Percentiles rank a stretch among this genome's conserved stretches.
Conservation (phyloP, 2,888 invertebrate species). For the Drosophila neonasuta region DNA sequence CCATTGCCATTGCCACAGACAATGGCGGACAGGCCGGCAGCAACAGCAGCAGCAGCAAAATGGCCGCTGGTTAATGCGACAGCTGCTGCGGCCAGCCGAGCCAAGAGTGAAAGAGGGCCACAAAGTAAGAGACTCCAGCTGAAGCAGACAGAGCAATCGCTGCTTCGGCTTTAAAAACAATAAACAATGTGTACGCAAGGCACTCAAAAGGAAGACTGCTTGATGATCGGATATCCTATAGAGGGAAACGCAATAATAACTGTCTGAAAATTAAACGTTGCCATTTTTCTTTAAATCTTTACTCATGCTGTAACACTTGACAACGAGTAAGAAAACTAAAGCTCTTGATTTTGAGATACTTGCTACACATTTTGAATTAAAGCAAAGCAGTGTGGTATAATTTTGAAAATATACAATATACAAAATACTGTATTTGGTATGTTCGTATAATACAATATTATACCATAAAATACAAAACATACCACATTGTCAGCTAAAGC, state of each 20-base stretch:
- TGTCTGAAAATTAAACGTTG: background rate
- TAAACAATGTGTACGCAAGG: slow-evolving; percentile 47
- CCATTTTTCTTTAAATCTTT: background rate
- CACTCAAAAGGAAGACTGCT: background rate
- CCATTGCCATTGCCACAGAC: slow-evolving; percentile 66
- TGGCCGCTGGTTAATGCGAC: slow-evolving; percentile 78
- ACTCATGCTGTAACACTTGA: too few relatives aligned
- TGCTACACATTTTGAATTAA: too few relatives aligned
- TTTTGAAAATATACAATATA: too few relatives aligned
- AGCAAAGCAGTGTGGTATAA: too few relatives aligned
- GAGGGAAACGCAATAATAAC: background rate
- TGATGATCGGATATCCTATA: slow-evolving; percentile 23
- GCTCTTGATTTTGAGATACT: too few relatives aligned
- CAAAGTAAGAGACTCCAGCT: slow-evolving; percentile 47
- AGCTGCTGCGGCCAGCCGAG: slow-evolving; percentile 66
- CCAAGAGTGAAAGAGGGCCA: slow-evolving; percentile 20
- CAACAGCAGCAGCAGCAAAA: slow-evolving; percentile 55
- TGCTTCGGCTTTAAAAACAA: slow-evolving; percentile 56
- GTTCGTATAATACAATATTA: too few relatives aligned
- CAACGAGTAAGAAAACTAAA: too few relatives aligned
- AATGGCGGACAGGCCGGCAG: slow-evolving; percentile 60
- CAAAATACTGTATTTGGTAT: too few relatives aligned
- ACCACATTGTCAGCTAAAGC: too few relatives aligned
- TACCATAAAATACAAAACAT: too few relatives aligned
- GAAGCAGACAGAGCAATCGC: slow-evolving; percentile 32